Base-by-base conservation (phyloP, 2,797 vertebrate genomes). In the Mus caroli region DNA sequence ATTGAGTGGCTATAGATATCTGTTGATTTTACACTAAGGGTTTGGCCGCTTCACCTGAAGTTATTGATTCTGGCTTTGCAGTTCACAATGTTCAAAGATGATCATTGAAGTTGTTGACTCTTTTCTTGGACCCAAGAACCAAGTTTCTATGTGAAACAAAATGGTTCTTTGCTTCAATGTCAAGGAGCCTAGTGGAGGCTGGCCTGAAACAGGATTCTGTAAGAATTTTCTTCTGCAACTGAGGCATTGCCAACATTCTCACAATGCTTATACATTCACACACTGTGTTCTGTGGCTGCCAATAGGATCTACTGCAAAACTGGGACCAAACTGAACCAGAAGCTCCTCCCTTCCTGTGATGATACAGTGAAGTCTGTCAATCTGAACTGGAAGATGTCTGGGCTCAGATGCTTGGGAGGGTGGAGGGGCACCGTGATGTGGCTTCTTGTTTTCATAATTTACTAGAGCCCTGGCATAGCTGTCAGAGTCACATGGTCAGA, bases 41-140 rank as follows among this genome's bases (percentile, higher is more conserved):
- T 69, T 91, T 79, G 89, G 76, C 62, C 43, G 26, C 58, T 64
- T 88, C 10, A 56, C 96, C 96, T 71, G 34, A 14, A 43, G 71
- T 43, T 83, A 94, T 86, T 86, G 88, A 95, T 92, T 86, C 79
- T 86, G 80, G 58, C 76, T 82, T 94, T 94, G 64, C 10, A 37
- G 69, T 77, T 92, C 76, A 84, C 64, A 43, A 75, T 12, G 84
- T 77, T 69, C 43, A 37, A 58, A 88, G 82, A 56, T 46, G 31
- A 88, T 92, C 17, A 56, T 77, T 54, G 40, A 94, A 85, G 64
- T 31, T 50, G 12, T n/a, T 4, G 12, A 80, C 4, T 90, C 78
- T 64, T 93, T 94, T 80, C 60, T 19, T 60, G 78, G 77, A 22
- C 58, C 43, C 20, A 69, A 78, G 76, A 79, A 83, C 50, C 37